Evolutionary conservation across 2,888 invertebrate genomes (phyloP).

Genomic region (Branchipolynoe longqiensis): DNA sequence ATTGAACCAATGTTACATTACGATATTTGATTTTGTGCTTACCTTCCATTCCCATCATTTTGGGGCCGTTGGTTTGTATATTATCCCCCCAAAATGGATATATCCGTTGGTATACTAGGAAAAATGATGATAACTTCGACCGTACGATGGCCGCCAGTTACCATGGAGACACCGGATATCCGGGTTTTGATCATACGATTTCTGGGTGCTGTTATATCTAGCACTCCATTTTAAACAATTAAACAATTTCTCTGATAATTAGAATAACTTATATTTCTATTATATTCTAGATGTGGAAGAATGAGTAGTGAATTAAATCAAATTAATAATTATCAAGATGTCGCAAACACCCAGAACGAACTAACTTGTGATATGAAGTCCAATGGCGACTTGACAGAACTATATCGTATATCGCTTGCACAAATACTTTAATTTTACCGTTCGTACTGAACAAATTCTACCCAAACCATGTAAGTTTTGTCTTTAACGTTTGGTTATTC

Average conservation of each 20-base stretch:
- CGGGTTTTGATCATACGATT: not conserved
- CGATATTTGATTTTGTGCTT: not conserved
- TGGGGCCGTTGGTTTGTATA: not conserved
- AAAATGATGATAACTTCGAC: not conserved
- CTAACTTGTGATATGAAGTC: too few relatives aligned
- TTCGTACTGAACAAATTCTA: not conserved
- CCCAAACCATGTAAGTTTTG: not conserved
- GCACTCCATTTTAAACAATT: not conserved
- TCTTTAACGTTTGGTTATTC: not conserved
- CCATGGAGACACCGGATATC: constrained; percentile 23
- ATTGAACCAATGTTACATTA: too few relatives aligned
- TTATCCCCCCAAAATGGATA: not conserved
- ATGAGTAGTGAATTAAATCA: not conserved
- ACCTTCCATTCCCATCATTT: constrained; percentile 39
- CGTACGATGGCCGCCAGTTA: constrained; percentile 13
- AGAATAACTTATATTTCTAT: not conserved
- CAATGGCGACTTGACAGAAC: not conserved
- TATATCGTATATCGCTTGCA: not conserved
- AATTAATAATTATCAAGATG: not conserved
- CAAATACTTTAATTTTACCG: constrained; percentile 1
- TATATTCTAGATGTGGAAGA: not conserved
- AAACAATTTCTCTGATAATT: not conserved
- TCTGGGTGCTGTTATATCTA: not conserved
- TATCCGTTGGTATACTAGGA: not conserved
- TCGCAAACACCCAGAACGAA: too few relatives aligned